Evolutionary conservation across 1,140 invertebrate species (phyloP), one percentile per base, ranked within the genome.

Genomic region (Drosophila eugracilis): DNA sequence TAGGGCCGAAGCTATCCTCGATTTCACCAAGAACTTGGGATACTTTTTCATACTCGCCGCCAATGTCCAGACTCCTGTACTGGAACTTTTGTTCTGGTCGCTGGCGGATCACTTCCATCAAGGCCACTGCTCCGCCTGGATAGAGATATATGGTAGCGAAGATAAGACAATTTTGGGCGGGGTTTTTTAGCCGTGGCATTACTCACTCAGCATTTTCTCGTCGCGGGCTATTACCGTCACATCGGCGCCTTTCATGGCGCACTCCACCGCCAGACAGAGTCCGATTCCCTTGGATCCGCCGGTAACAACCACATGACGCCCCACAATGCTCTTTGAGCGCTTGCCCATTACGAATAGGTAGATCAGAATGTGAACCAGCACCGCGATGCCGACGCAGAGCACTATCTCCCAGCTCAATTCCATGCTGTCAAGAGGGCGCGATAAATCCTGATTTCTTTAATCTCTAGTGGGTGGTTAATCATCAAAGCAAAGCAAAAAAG

Each of bases 201-300:
- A 86, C 84, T 75, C 66, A 91, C 90, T 92, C 9, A 98, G 92
- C 91, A 94, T 96, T 58, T 92, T 83, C 30, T 94, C 74, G 92
- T 98, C 94, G 83, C 98, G 94, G 3, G 98, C 97, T 41, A 98
- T 93, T 41, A 99, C 94, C 0, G 97, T 97, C 0, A 99, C 96
- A 92, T 96, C 93, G 3, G 97, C 97, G 45, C 98, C 98, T 72
- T 94, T 91, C 90, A 93, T 93, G 2, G 95, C 95, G 28, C 95
- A 96, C 83, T 96, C 93, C 12, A 95, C 92, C 1, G 97, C 98
- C 15, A 97, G 89, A 42, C 94, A 94, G 91, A 97, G 96, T 3
- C 98, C 98, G 77, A 99, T 99, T 5, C 98, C 98, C 93, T 97
- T 98, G 0, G 98, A 99, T 26, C 98, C 98, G 44, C 98, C 98